Base-by-base conservation (phyloP, 2,113 vertebrate species). In the Cynopterus brachyotis region DNA sequence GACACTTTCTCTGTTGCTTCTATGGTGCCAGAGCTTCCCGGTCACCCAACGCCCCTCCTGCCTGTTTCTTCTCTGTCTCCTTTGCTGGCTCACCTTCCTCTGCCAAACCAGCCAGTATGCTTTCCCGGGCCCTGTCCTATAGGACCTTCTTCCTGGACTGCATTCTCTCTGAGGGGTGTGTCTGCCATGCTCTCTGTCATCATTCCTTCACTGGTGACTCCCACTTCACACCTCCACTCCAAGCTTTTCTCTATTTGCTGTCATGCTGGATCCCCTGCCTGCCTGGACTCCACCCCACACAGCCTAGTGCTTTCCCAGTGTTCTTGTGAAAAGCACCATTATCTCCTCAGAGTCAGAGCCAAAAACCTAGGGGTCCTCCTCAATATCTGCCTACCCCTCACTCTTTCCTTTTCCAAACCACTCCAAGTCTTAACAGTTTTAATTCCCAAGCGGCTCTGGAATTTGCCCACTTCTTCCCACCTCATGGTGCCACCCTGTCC, bases 131-230 rank as follows among this genome's bases (percentile, higher is more conserved):
- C n/a, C n/a, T 40, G 26, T 32, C 5, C 4, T 28, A 10, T 2
- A 20, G 35, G 30, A 16, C 6, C 28, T 40, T 45, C 11, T n/a
- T 37, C 66, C 37, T 26, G 37, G 60, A n/a, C 47, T 19, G 16
- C 35, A 0, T 32, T 3, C 20, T 57, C 55, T 24, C 67, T 24
- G 0, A 17, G 62, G 32, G 37, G 66, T 67, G 47, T 26, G 26
- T 22, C 50, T 26, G 1, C 9, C n/a, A 3, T 1, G 5, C 15
- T 37, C 12, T 64, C n/a, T 89, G 30, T 53, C 16, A 17, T 6
- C 7, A 1, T 60, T 2, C n/a, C 9, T 16, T 11, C 5, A 1
- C 2, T 12, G 1, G 5, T 22, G 42, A 32, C 60, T 86, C 26
- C 5, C 20, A 42, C 32, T 82, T 69, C 16, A 0, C 5, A 26